phyloP scores from a whole-genome alignment of 1,140 invertebrate species.

The Bradysia coprophila region DNA sequence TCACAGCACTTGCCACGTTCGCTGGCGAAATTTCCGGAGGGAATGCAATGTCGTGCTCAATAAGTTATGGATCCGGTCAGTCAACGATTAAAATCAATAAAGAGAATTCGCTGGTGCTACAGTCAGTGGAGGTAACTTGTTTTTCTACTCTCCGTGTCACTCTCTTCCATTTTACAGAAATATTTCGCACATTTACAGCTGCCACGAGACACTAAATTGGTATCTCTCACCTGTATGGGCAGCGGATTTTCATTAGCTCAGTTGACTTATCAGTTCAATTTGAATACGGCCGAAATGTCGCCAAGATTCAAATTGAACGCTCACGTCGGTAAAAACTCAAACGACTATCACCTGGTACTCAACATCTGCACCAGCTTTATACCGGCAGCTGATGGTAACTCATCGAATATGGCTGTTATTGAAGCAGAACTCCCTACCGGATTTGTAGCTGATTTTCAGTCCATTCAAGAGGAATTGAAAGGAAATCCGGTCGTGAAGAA shows the following conservation, averaged over 20 bases:
- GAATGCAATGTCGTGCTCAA: slow-evolving; percentile 26
- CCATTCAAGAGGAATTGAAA: background rate
- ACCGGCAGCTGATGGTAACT: slow-evolving; percentile 25
- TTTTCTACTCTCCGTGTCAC: too few relatives aligned
- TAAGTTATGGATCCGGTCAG: slow-evolving; percentile 26
- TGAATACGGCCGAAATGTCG: slow-evolving; percentile 66
- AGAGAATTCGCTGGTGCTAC: slow-evolving; percentile 49
- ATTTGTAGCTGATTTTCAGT: background rate
- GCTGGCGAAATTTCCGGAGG: slow-evolving; percentile 31
- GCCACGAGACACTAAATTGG: slow-evolving; percentile 7
- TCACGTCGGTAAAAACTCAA: slow-evolving; percentile 62
- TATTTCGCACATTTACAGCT: too few relatives aligned
- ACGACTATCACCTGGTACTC: slow-evolving; percentile 52
- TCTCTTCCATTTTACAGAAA: too few relatives aligned
- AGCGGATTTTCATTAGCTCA: slow-evolving; percentile 60
- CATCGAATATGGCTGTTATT: slow-evolving; percentile 63
- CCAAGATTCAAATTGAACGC: slow-evolving; percentile 70
- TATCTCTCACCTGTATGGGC: slow-evolving; percentile 48
- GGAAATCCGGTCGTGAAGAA: slow-evolving; percentile 13
- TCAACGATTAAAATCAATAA: slow-evolving; percentile 37
- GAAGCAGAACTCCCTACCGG: slow-evolving; percentile 64
- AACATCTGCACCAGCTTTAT: slow-evolving; percentile 40
- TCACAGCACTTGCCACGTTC: slow-evolving; percentile 44
- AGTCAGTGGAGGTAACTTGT: slow-evolving; percentile 47
- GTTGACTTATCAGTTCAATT: slow-evolving; percentile 56